A percentile compares a stretch with the other conserved stretches of the same genome.
These are phyloP conservation scores for Varanus komodoensis DNA, from an alignment of 2,113 vertebrate genomes.

Conservation along the genomic window DNA sequence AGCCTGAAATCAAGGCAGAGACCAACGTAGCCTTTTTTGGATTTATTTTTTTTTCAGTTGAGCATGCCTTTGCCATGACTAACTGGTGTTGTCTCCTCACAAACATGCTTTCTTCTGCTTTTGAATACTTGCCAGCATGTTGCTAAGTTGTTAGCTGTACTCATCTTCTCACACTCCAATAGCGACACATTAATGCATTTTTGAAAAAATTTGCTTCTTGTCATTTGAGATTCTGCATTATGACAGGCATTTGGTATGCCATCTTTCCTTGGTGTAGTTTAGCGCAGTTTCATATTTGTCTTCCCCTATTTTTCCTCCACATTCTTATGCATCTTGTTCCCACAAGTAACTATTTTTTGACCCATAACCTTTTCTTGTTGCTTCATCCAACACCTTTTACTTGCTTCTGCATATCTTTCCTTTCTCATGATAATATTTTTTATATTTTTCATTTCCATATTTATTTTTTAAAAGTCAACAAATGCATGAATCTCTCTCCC, in stretches of 20 bases:
- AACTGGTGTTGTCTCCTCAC: background rate
- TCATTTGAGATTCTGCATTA: background rate
- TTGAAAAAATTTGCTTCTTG: background rate
- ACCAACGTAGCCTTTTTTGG: background rate
- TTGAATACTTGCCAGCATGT: background rate
- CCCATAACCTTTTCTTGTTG: constrained; percentile 1
- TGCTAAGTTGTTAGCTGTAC: background rate
- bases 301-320: background rate
- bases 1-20: background rate
- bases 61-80: background rate
- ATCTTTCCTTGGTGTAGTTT: constrained; percentile 1
- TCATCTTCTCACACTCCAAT: background rate
- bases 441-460: background rate
- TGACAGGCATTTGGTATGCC: background rate
- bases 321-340: background rate
- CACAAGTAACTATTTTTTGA: background rate
- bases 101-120: fast-evolving
- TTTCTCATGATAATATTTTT: background rate
- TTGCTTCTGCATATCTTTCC: background rate
- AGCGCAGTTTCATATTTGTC: background rate
- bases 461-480: background rate
- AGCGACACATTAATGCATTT: background rate
- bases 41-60: background rate
- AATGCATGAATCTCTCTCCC: background rate
- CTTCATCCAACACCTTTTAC: background rate